Conservation (phyloP, 2,113 vertebrate genomes). For the Centropus bengalensis region DNA sequence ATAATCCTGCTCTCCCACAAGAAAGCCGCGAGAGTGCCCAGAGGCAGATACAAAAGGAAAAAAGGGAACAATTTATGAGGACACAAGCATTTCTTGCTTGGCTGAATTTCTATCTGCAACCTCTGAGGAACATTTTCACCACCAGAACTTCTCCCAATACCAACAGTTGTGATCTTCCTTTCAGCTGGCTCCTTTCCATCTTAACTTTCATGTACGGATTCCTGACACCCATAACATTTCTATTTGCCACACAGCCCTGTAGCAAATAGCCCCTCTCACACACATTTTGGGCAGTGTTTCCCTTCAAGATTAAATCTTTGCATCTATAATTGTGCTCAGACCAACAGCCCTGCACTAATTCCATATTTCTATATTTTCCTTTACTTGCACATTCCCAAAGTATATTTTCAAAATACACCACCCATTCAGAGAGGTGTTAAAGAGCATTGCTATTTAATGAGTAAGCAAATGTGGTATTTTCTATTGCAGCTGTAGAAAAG, state of each 20-base stretch:
- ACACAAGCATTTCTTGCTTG: background rate
- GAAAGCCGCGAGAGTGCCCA: background rate
- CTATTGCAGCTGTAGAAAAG: background rate
- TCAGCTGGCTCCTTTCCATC: background rate
- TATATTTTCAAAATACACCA: background rate
- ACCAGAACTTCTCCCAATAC: background rate
- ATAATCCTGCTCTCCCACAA: background rate
- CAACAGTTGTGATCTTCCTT: accelerated
- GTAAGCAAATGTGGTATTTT: slow-evolving; percentile 26
- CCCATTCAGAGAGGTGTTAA: background rate
- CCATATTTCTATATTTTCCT: background rate
- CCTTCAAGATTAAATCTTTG: background rate
- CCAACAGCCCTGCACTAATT: accelerated
- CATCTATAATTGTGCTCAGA: background rate
- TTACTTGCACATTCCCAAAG: background rate
- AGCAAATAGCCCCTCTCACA: background rate
- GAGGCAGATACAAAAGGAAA: background rate
- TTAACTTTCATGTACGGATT: background rate
- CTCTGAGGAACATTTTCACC: background rate
- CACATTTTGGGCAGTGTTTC: background rate
- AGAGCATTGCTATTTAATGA: background rate
- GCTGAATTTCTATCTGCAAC: background rate
- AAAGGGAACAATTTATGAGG: background rate
- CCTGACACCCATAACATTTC: background rate
- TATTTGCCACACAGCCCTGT: background rate